Evolutionary conservation across 2,113 vertebrate species (phyloP), one percentile per base, ranked within the genome.

Genomic region (Mustelus asterias): DNA sequence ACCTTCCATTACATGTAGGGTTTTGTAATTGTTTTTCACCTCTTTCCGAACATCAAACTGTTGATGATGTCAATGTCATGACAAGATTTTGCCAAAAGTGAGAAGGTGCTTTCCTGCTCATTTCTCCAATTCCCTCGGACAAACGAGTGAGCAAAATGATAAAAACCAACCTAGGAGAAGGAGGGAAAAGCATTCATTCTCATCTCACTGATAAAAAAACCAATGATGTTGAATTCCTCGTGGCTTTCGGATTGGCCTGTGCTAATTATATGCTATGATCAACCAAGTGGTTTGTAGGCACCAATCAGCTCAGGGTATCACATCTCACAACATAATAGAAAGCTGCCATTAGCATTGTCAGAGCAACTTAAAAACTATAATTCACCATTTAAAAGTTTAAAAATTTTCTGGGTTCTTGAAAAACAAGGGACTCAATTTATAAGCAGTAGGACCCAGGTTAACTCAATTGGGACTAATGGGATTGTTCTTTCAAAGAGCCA

Each of bases 121-220:
- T 98, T 98, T 96, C 98, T 97, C 98, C 98, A 98, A 96, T 98
- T 98, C 22, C 98, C 98, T 96, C 98, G 97, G 65, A 98, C 98
- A 96, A 97, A 98, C 0, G 98, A 98, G 97, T 98, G 98, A 89
- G 98, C 98, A 96, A 98, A 98, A 96, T 98, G 98, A 96, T 98
- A 98, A 96, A 97, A 98, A 0, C 98, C 98, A 94, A 98, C 97
- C 98, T 98, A 96, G 89, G 63, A 93, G 65, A 93, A 63, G 63
- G 89, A 65, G 63, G 33, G 54, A 93, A 92, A 93, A 65, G 6
- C 60, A 41, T 65, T 93, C 60, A 93, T n/a, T 93, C 88, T 92
- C 60, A 93, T 24, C n/a, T 92, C n/a, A 67, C 26, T 37, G 20
- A 44, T 44, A 83, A 83, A 41, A 93, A 89, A 67, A 29, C 24